Evolutionary conservation across 2,888 invertebrate genomes (phyloP), one percentile per base, ranked within the genome.

Genomic region (Platynereis dumerilii): DNA sequence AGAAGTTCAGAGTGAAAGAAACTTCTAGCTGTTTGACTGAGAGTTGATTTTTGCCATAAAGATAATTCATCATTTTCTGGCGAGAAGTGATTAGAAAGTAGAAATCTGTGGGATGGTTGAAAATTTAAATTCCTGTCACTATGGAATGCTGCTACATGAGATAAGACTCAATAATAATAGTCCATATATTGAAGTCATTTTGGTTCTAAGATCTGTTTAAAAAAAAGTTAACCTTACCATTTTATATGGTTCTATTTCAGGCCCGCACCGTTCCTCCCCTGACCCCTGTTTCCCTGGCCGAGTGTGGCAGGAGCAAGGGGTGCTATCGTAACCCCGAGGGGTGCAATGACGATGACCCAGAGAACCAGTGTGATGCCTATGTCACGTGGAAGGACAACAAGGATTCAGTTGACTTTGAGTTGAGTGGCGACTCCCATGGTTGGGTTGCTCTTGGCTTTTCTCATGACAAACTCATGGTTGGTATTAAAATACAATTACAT

Each of bases 281-380:
- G 15, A 66, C 70, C 10, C 69, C 74, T 0, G 78, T 82, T 42
- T 76, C 77, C 65, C 74, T 75, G 2, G 69, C 66, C 7, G 69
- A 70, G 27, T 83, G 83, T 70, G 83, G 82, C 3, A 61, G 64
- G 2, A 71, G 62, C 1, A 82, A 82, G 66, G 82, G 82, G 12
- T 83, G 83, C 65, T 83, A 78, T 74, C 72, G 82, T 27, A 74
- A 79, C 59, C 83, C 83, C 0, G 73, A 73, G 26, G 79, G 75
- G 20, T 83, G 83, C 69, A 64, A 69, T 60, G 78, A 80, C 64
- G 68, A 73, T 2, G 72, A 75, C 53, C 5, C 5, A 34, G 34
- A 34, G 5, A 34, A 34, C 34, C 34, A 34, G 34, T 83, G 83
- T 69, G 75, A 79, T 64, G 78, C 79, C 63, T 74, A 83, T 10